Base-by-base conservation (phyloP, 2,888 invertebrate genomes). In the Athalia cordata region DNA sequence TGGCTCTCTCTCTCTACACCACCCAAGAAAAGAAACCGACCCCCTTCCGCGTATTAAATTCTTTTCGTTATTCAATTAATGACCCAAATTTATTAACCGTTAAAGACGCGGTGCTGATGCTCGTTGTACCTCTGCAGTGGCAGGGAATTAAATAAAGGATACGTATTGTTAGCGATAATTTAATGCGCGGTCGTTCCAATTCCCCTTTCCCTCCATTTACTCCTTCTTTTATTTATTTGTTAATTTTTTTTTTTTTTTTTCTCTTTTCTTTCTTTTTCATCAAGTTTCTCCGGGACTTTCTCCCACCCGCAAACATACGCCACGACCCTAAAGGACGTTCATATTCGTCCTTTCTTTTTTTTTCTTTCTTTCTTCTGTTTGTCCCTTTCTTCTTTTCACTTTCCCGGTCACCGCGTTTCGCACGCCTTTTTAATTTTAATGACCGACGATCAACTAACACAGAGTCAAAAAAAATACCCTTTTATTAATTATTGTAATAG, bases 41-140 rank as follows among this genome's bases (percentile, higher is more conserved):
- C 45, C 49, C 66, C 45, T 47, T 29, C 9, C 49, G 13, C n/a
- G 57, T 13, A 64, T 62, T 62, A 50, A 47, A 50, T 62, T 62
- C 5, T 75, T 75, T 75, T 50, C 84, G 86, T 87, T 87, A 87
- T 86, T 87, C 85, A 85, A 88, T 87, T 88, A 87, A 88, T 87
- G 85, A 85, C 80, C 79, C 81, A 82, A 85, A 84, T 87, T 87
- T 87, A 85, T 87, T 85, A 85, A 83, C 83, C 59, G 47, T 72
- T 72, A 57, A 72, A 55, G 6, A 55, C 7, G 29, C 29, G 1
- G 29, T 29, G 29, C 29, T 29, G 29, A 29, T 29, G 29, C 29
- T 55, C 55, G 55, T 55, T 55, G 3, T 11, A 29, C 9, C 9
- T 1, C 55, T 80, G 80, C 77, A 78, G 78, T 76, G 83, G 81